Percentiles rank a stretch among this genome's conserved stretches.
Conservation (phyloP, 1,140 invertebrate species). For the Drosophila sturtevanti region DNA sequence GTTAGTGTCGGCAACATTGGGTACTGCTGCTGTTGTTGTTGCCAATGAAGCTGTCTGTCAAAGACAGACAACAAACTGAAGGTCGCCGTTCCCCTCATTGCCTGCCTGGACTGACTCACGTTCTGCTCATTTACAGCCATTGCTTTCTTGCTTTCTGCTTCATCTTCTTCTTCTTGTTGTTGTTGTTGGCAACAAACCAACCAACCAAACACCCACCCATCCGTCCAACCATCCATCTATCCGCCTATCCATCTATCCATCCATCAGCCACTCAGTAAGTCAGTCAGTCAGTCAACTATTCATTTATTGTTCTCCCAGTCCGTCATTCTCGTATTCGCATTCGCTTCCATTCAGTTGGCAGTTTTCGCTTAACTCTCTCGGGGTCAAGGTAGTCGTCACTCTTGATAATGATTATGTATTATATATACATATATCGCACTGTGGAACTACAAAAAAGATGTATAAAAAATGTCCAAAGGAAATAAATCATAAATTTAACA, state of each 20-base stretch:
- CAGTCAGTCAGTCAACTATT: constrained; percentile 32
- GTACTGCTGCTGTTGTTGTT: constrained; percentile 19
- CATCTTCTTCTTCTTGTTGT: constrained; percentile 23
- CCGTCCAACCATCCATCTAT: constrained; percentile 1
- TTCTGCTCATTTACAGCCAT: constrained; percentile 66
- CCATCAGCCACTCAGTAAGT: constrained; percentile 17
- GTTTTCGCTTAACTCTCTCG: constrained; percentile 42
- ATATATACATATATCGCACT: constrained; percentile 29
- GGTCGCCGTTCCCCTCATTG: constrained; percentile 46
- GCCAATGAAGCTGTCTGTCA: constrained; percentile 56
- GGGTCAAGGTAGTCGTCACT: constrained; percentile 68
- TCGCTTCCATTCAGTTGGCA: constrained; percentile 39
- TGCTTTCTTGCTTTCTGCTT: constrained; percentile 9
- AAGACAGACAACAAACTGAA: constrained; percentile 54
- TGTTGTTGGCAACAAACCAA: constrained; percentile 25
- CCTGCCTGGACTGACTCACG: constrained; percentile 54
- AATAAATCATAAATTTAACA: too few relatives aligned
- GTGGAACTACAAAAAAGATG: background rate
- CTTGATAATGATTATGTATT: constrained; percentile 61
- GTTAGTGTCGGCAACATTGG: constrained; percentile 10
- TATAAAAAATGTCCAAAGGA: background rate
- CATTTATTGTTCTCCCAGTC: constrained; percentile 38
- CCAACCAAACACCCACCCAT: constrained; percentile 25
- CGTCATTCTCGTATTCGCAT: constrained; percentile 51
- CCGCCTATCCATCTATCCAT: background rate